Conservation (phyloP, 2,888 invertebrate species). For the Altica lythri region DNA sequence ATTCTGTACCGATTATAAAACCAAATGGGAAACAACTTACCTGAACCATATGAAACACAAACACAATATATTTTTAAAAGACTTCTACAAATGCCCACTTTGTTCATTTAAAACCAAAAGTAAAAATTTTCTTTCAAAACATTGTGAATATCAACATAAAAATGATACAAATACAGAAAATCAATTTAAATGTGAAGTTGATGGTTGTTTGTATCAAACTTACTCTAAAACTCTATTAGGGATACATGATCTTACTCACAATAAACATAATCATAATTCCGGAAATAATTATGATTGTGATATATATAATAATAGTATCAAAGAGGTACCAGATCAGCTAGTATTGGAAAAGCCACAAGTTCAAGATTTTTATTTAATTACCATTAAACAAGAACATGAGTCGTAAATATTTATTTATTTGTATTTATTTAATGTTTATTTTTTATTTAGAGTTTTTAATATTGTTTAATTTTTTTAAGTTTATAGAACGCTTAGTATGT, state of each 20-base stretch:
- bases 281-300: not conserved
- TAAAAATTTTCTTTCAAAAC: slow-evolving; percentile 24
- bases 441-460: not conserved
- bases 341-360: no score
- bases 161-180: slow-evolving; percentile 11
- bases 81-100: slow-evolving; percentile 24
- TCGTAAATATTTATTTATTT: not conserved
- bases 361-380: not conserved
- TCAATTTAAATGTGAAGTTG: slow-evolving; percentile 13
- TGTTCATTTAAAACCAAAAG: slow-evolving; percentile 34
- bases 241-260: slow-evolving; percentile 14
- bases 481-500: not conserved
- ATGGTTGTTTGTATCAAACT: slow-evolving; percentile 15
- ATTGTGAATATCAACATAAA: slow-evolving; percentile 25
- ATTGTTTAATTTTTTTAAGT: not conserved
- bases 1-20: slow-evolving; percentile 29
- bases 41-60: slow-evolving; percentile 33
- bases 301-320: no score
- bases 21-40: slow-evolving; percentile 36
- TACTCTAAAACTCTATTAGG: slow-evolving; percentile 13
- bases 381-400: slow-evolving; percentile 7
- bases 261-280: not conserved
- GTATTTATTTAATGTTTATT: not conserved
- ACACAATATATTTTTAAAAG: slow-evolving; percentile 27
- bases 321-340: no score